Evolutionary conservation across 1,140 invertebrate species (phyloP), one percentile per base, ranked within the genome.

Genomic region (Coptotermes formosanus): DNA sequence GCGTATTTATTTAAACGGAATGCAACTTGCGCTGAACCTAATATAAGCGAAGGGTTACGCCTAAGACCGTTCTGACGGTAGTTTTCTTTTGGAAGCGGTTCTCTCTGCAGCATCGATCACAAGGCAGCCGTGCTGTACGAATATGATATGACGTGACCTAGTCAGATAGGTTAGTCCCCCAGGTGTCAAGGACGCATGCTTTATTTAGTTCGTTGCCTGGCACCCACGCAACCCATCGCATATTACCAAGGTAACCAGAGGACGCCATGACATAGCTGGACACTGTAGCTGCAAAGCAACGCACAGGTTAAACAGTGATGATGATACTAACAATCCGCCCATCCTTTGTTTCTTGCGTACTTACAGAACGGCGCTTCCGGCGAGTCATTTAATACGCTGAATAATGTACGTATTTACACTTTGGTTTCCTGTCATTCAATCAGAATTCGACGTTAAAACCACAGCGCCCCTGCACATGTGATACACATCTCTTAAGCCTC

Each of bases 161-260:
- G 64, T 75, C 64, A 6, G 64, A n/a, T 30, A 75, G 64, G 64
- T 75, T 75, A 75, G 64, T 75, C 64, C 64, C 52, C 64, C 64
- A 75, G n/a, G 64, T 75, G 64, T 75, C 64, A 75, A 75, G 64
- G 64, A n/a, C 64, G 64, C n/a, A n/a, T 25, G 64, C n/a, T 75
- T 75, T 75, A 75, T 75, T 75, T 75, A 75, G 64, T 75, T n/a
- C 64, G 64, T 30, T n/a, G 64, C 64, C 64, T 30, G 64, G 64
- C 64, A 25, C 64, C 64, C 64, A 75, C 64, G 64, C 64, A 75
- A 75, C 64, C 25, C 64, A 30, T 25, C 64, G 64, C n/a, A 30
- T n/a, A 25, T 75, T 75, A 30, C 64, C 64, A 75, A 11, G 64
- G n/a, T n/a, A 75, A 75, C 64, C 64, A n/a, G n/a, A 8, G 64